phyloP scores from a whole-genome alignment of 2,888 invertebrate species.

The Oscheius sp. region DNA sequence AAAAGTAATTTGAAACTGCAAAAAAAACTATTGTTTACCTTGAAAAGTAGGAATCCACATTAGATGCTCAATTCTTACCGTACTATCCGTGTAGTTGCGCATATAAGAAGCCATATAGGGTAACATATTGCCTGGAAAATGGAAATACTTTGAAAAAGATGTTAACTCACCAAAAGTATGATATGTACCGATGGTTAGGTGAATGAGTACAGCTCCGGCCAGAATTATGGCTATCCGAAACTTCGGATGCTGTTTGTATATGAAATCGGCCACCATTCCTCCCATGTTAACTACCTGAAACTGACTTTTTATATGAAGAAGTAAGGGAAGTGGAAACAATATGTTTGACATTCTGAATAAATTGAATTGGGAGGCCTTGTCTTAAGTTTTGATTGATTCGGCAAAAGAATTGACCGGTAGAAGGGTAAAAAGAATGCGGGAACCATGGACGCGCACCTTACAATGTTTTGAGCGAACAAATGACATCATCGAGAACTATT shows the following conservation, averaged over 20 bases:
- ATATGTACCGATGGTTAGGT: slow-evolving; percentile 72
- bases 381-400: no score
- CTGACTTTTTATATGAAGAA: not conserved
- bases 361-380: not conserved
- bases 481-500: slow-evolving; percentile 4
- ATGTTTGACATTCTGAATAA: not conserved
- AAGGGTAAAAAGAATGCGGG: not conserved
- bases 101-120: slow-evolving; percentile 73
- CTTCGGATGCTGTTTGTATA: slow-evolving; percentile 50
- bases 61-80: slow-evolving; percentile 65
- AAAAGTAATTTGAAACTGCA: slow-evolving; percentile 17
- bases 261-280: slow-evolving; percentile 41
- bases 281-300: slow-evolving; percentile 19
- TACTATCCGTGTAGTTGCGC: slow-evolving; percentile 68
- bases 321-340: not conserved
- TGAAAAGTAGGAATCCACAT: slow-evolving; percentile 73
- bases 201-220: slow-evolving; percentile 70
- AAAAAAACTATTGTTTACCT: slow-evolving; percentile 41
- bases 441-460: not conserved
- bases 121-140: slow-evolving; percentile 69
- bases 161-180: slow-evolving; percentile 67
- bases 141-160: not conserved
- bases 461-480: slow-evolving; percentile 30
- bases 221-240: slow-evolving; percentile 63
- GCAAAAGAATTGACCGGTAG: not conserved